A percentile compares a stretch with the other conserved stretches of the same genome.
Conservation (phyloP, 2,113 vertebrate species). For the Sceloporus undulatus region DNA sequence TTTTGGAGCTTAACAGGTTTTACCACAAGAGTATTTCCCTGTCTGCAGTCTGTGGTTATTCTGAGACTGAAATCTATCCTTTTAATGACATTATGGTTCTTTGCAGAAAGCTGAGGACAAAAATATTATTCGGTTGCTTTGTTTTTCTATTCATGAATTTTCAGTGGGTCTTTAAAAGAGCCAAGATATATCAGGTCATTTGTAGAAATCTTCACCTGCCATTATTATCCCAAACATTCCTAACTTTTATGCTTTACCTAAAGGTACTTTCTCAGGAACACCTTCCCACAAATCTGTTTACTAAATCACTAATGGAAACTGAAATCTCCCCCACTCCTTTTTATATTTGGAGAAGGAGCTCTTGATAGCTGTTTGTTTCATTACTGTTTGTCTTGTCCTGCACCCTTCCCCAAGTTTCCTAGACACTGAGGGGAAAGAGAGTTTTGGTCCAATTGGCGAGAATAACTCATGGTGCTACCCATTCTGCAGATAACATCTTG, state of each 20-base stretch:
- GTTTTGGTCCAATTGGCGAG: not conserved
- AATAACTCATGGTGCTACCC: not conserved
- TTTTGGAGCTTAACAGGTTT: not conserved
- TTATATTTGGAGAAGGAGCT: no score
- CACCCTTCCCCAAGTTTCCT: not conserved
- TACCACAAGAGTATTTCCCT: not conserved
- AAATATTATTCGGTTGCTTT: not conserved
- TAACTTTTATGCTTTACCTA: not conserved
- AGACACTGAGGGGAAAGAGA: not conserved
- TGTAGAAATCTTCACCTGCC: not conserved
- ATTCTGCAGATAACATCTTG: not conserved
- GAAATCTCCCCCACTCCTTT: not conserved
- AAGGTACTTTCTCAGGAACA: not conserved
- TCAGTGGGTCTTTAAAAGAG: constrained; percentile 2
- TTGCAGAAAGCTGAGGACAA: constrained; percentile 24
- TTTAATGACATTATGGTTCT: constrained; percentile 37
- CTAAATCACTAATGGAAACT: not conserved
- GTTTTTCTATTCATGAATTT: not conserved
- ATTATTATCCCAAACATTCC: not conserved
- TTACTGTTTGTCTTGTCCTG: not conserved
- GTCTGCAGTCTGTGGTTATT: constrained; percentile 14
- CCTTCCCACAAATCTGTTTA: not conserved
- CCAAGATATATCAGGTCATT: not conserved
- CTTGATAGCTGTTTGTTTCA: not conserved
- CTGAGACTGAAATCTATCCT: constrained; percentile 33